These are phyloP conservation scores for Scolopax bukidnonensis DNA, from an alignment of 2,797 vertebrate genomes.

Conservation along the genomic window DNA sequence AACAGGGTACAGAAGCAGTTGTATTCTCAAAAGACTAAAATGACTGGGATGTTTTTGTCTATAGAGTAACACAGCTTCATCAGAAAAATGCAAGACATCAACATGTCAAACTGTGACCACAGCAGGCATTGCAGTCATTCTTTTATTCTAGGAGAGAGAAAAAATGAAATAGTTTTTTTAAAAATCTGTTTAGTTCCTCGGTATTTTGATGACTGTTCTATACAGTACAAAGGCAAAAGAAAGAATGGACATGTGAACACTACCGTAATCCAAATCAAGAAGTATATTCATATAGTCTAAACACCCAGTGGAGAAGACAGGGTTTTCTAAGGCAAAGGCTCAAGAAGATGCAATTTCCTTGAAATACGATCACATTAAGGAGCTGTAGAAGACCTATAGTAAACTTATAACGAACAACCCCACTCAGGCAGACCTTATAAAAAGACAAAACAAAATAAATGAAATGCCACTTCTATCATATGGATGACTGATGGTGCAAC, in stretches of 20 bases:
- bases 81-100: conserved; percentile 41
- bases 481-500: not conserved
- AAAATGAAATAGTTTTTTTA: not conserved
- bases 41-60: conserved; percentile 6
- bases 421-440: not conserved
- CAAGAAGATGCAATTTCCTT: not conserved
- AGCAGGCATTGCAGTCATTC: not conserved
- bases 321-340: not conserved
- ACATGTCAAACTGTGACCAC: conserved; percentile 21
- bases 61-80: conserved; percentile 33
- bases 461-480: not conserved
- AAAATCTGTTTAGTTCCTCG: not conserved
- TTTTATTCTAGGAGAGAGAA: not conserved
- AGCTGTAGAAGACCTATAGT: not conserved
- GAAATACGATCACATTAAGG: not conserved
- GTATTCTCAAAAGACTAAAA: conserved; percentile 52
- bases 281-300: not conserved
- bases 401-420: not conserved
- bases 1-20: conserved; percentile 28
- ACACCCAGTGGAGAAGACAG: not conserved
- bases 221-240: not conserved
- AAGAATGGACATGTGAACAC: not conserved
- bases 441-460: not conserved
- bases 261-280: not conserved
- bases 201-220: not conserved